Base-by-base conservation (phyloP, 1,140 invertebrate genomes). In the Apis florea region DNA sequence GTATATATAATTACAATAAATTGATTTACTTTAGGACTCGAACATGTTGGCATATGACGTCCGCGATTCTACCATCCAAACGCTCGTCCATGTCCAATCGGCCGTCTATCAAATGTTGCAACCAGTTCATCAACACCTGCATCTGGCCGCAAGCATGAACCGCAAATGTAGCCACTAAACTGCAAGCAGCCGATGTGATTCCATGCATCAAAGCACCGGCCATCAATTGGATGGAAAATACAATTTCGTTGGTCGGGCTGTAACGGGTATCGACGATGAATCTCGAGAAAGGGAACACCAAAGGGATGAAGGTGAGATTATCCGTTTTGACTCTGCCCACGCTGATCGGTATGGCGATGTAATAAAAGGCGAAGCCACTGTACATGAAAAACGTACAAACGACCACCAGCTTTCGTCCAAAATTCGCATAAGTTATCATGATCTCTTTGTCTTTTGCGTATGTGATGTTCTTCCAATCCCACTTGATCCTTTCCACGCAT, bases 71-170 rank as follows among this genome's bases (percentile, higher is more conserved):
- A 0, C 72, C 76, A 12, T 90, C 77, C 12, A 89, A 24, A 0
- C n/a, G 70, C 0, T 31, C n/a, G 2, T n/a, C 51, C 17, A 84
- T 54, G 58, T 83, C 83, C 26, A 70, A 58, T 3, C 79, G 49
- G 13, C 80, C 83, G 9, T 81, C 70, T 3, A 88, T 58, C 11
- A 89, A 66, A 21, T 85, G 72, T 1, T 85, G 49, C 58, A 89
- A n/a, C 83, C 83, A 85, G 9, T 76, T 77, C 69, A 84, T 89
- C 11, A 92, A 21, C 9, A 92, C 87, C 47, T 90, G 74, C 5
- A 91, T 24, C 40, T 92, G 90, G 1, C 89, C 89, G 61, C 88
- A 91, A 17, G 83, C 85, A 47, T 92, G 91, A n/a, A 88, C 83
- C 2, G 89, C 88, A 21, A 92, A 90, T 8, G 87, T 71, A 15